Conservation (phyloP, 2,888 invertebrate species). For the Parochlus steinenii region DNA sequence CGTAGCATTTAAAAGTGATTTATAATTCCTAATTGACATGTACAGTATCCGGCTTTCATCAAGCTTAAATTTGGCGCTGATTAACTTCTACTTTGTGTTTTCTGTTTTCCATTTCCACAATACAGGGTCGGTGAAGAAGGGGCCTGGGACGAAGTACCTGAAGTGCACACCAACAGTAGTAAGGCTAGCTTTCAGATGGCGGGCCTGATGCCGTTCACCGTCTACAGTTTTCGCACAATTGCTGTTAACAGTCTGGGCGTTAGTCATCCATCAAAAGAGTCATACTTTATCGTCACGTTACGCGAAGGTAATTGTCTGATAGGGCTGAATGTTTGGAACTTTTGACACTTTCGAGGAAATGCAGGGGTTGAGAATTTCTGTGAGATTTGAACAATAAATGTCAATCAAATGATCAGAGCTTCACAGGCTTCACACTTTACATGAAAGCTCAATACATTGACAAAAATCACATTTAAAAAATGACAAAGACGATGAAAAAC, state of each 20-base stretch:
- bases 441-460: no score
- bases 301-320: constrained; percentile 43
- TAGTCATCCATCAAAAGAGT: constrained; percentile 49
- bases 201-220: constrained; percentile 51
- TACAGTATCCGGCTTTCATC: no score
- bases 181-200: constrained; percentile 47
- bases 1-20: no score
- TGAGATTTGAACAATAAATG: background rate
- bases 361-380: no score
- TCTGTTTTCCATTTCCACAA: no score
- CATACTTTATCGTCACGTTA: constrained; percentile 56
- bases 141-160: constrained; percentile 44
- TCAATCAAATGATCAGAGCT: background rate
- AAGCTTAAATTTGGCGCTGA: no score
- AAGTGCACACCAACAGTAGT: constrained; percentile 45
- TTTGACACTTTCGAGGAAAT: constrained; percentile 1
- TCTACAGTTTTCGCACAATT: constrained; percentile 55
- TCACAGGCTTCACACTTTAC: no score
- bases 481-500: background rate
- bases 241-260: constrained; percentile 55
- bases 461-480: background rate
- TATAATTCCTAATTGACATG: no score
- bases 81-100: no score
- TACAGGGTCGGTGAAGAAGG: constrained; percentile 50
- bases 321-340: constrained; percentile 8